phyloP scores from a whole-genome alignment of 2,888 invertebrate species.

The Perithous albicinctus region DNA sequence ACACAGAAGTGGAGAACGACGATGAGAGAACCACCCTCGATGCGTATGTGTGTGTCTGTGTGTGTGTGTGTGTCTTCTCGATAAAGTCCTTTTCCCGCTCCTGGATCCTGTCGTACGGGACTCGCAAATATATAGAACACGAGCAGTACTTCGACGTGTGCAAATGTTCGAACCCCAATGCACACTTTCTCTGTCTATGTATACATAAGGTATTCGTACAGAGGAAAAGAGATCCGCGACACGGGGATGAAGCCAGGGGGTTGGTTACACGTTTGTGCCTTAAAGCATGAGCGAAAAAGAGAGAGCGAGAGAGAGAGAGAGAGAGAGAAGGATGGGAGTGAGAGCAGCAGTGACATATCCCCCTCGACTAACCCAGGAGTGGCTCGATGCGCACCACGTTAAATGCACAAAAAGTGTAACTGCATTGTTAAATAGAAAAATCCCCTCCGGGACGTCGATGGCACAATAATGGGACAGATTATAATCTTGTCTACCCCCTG shows the following conservation, averaged over 20 bases:
- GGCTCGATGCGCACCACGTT: slow-evolving; percentile 77
- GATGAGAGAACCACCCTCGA: slow-evolving; percentile 71
- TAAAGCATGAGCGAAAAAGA: slow-evolving; percentile 53
- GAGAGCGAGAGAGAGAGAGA: slow-evolving; percentile 63
- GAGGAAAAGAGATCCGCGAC: not conserved
- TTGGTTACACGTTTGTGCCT: slow-evolving; percentile 70
- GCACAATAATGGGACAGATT: slow-evolving; percentile 85
- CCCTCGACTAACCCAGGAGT: slow-evolving; percentile 35
- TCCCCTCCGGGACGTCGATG: slow-evolving; percentile 84
- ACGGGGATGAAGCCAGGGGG: slow-evolving; percentile 64
- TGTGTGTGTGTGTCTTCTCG: slow-evolving; percentile 71
- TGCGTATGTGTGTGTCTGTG: no score
- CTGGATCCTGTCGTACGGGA: slow-evolving; percentile 68
- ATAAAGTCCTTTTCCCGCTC: slow-evolving; percentile 74
- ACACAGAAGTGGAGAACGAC: slow-evolving; percentile 57
- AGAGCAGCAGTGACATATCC: slow-evolving; percentile 64
- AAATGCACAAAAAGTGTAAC: slow-evolving; percentile 84
- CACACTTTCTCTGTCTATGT: slow-evolving; percentile 20
- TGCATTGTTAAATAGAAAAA: slow-evolving; percentile 83
- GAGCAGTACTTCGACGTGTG: slow-evolving; percentile 19
- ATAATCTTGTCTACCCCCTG: slow-evolving; percentile 85
- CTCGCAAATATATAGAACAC: slow-evolving; percentile 27
- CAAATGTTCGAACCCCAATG: slow-evolving; percentile 40
- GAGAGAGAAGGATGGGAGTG: slow-evolving; percentile 54
- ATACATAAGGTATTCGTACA: slow-evolving; percentile 24